Percentiles rank a stretch among this genome's conserved stretches.
Conservation (phyloP, 2,888 invertebrate species). For the Schizaphis graminum region DNA sequence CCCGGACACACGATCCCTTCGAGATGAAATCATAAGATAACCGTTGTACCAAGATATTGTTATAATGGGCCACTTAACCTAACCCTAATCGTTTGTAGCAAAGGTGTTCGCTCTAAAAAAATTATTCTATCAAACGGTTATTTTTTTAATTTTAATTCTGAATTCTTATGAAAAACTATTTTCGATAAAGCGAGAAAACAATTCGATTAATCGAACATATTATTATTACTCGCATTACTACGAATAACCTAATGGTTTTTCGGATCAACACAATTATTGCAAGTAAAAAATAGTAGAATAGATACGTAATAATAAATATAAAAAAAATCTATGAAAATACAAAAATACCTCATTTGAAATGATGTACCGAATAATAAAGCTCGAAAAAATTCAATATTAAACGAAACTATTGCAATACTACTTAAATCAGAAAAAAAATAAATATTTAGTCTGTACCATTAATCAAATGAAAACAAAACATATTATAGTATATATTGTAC, state of each 20-base stretch:
- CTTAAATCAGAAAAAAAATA: not conserved
- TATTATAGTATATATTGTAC: not conserved
- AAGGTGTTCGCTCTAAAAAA: not conserved
- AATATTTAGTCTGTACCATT: not conserved
- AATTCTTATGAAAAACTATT: not conserved
- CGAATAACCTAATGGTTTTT: not conserved
- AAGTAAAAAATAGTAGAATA: not conserved
- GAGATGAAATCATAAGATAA: slow-evolving; percentile 22
- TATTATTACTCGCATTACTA: not conserved
- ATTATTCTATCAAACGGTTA: not conserved
- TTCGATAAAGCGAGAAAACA: not conserved
- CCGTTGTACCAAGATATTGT: not conserved
- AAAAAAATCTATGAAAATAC: not conserved
- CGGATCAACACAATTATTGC: not conserved
- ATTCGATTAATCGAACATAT: not conserved
- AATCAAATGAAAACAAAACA: not conserved
- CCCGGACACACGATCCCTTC: slow-evolving; percentile 76
- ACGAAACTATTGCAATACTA: too few species aligned
- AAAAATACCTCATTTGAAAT: not conserved
- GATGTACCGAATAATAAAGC: not conserved
- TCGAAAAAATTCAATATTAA: not conserved
- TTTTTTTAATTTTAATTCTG: too few species aligned
- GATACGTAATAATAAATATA: not conserved
- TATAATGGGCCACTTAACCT: not conserved
- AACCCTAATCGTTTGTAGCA: not conserved